Evolutionary conservation across 2,888 invertebrate species (phyloP), one percentile per base, ranked within the genome.

Genomic region (Cepaea hortensis): DNA sequence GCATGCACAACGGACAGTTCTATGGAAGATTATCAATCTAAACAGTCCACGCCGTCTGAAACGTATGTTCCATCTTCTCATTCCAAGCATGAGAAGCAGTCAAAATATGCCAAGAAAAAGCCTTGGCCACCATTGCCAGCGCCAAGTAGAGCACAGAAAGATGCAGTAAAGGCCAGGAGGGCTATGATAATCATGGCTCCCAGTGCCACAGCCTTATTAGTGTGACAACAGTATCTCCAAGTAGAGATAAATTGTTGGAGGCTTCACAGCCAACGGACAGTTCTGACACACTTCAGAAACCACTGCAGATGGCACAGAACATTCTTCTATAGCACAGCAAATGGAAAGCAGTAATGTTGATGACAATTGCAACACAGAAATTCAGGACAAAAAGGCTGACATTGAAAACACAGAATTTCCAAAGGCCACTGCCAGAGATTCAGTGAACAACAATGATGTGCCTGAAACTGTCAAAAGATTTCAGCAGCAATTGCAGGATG

Each of bases 231-330:
- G 93, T 93, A 15, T 93, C 93, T 5, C 93, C 93, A 35, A 93
- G 93, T 70, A 88, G 93, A 50, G 93, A 93, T 76, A 93, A 93
- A 80, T 89, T 93, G 9, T 83, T 93, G 72, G 92, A 92, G 75
- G 93, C 93, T 2, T 92, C 93, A 46, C 92, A 93, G 81, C 92
- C 92, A 61, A 93, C 93, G 18, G 93, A 93, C 86, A 93, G 93
- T 83, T 93, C 93, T 7, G 90, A 46, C 84, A 87, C 68, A 72
- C 84, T 20, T 72, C 76, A 35, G 20, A 62, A 3, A 3, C 55
- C n/a, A 46, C 35, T 35, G 35, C 35, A 35, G 35, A 1, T 35
- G 35, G 35, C 35, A 35, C 35, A 35, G 65, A 9, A 65, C 9
- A 65, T 65, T 9, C 18, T 65, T 18, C 35, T 1, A 35, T 35